Conservation (phyloP, 2,888 invertebrate species). For the Agrilus biguttatus region DNA sequence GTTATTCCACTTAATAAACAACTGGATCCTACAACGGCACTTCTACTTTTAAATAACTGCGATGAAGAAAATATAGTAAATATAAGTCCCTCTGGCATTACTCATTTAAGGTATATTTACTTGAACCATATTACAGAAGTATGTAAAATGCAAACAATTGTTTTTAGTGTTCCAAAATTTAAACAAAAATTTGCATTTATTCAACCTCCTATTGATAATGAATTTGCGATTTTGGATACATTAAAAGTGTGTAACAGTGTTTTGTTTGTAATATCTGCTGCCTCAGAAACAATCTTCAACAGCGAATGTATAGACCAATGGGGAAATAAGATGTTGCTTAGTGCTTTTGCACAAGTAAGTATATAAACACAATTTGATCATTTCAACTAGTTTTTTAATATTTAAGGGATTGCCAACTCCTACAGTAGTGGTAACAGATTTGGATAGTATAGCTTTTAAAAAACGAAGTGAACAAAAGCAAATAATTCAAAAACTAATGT, state of each 20-base stretch:
- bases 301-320: conserved; percentile 62
- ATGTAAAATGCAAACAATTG: neutral
- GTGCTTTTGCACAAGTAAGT: conserved; percentile 58
- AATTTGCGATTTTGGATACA: conserved; percentile 64
- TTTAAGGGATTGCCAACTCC: conserved; percentile 58
- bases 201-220: conserved; percentile 55
- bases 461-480: conserved; percentile 55
- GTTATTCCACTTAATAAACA: conserved; percentile 54
- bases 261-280: conserved; percentile 61
- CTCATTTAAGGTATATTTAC: conserved; percentile 54
- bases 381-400: neutral
- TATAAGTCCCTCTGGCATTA: conserved; percentile 48
- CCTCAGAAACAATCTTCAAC: conserved; percentile 31
- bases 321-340: conserved; percentile 63
- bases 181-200: conserved; percentile 80
- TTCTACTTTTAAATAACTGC: conserved; percentile 54
- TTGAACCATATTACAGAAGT: neutral
- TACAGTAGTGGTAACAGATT: conserved; percentile 56
- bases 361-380: neutral
- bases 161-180: conserved; percentile 62
- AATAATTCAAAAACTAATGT: conserved; percentile 45
- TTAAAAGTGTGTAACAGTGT: conserved; percentile 78
- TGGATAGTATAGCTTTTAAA: conserved; percentile 59
- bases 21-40: conserved; percentile 47
- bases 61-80: conserved; percentile 56